These are phyloP conservation scores for Acanthosoma haemorrhoidale DNA, from an alignment of 2,888 invertebrate species.

Conservation along the genomic window DNA sequence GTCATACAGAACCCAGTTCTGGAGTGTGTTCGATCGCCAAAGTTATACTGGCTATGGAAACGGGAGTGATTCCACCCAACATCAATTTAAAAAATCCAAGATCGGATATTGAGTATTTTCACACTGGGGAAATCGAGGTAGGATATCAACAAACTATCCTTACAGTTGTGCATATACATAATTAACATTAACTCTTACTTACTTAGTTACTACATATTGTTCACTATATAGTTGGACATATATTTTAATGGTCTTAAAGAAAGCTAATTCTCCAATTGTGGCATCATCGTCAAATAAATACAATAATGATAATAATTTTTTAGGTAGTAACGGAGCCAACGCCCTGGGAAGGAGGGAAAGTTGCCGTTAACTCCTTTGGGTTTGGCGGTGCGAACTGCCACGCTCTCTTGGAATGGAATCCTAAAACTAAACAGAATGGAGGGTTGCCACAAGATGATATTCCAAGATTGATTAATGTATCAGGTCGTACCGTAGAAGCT, in stretches of 20 bases:
- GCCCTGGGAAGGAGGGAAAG: conserved; percentile 65
- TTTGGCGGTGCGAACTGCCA: conserved; percentile 88
- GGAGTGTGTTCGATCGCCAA: conserved; percentile 79
- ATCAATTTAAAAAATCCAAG: conserved; percentile 66
- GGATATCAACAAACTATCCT: too few relatives aligned
- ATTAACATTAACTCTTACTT: too few relatives aligned
- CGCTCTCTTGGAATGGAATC: conserved; percentile 57
- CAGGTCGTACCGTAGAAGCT: conserved; percentile 75
- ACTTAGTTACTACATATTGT: too few relatives aligned
- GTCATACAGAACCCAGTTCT: conserved; percentile 84
- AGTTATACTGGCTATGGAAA: conserved; percentile 75
- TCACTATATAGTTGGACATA: too few relatives aligned
- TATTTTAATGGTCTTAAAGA: too few relatives aligned
- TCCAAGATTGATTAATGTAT: conserved; percentile 66
- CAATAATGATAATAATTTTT: too few relatives aligned
- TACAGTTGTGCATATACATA: too few relatives aligned
- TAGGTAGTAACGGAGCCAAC: conserved; percentile 68
- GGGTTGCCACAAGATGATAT: conserved; percentile 59
- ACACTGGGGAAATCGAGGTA: conserved; percentile 52
- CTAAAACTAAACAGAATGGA: conserved; percentile 57
- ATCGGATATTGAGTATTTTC: conserved; percentile 51
- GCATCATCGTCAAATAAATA: too few relatives aligned
- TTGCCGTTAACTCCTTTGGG: conserved; percentile 86
- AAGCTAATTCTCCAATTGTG: too few relatives aligned
- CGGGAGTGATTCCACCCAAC: conserved; percentile 76